These are phyloP conservation scores for Bombus soroeensis DNA, from an alignment of 1,140 invertebrate species.

Conservation along the genomic window DNA sequence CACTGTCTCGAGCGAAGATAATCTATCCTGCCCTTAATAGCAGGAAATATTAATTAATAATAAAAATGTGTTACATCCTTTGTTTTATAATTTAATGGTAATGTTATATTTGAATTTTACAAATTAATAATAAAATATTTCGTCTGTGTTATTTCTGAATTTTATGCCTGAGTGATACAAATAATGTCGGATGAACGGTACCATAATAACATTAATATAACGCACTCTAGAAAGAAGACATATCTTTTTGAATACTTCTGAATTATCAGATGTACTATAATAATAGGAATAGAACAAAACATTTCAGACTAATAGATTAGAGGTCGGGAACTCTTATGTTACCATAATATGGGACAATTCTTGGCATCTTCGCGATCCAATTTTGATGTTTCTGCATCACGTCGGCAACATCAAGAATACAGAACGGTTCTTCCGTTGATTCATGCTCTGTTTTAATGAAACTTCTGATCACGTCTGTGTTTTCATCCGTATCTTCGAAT, in stretches of 20 bases:
- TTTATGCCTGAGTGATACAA: not conserved
- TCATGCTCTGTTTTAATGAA: conserved; percentile 77
- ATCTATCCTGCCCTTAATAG: not conserved
- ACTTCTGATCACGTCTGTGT: conserved; percentile 72
- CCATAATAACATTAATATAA: not conserved
- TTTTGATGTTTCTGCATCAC: conserved; percentile 85
- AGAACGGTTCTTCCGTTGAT: conserved; percentile 86
- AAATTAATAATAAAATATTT: not conserved
- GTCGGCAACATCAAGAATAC: conserved; percentile 86
- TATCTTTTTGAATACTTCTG: not conserved
- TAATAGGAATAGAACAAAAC: not conserved
- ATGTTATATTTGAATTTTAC: not conserved
- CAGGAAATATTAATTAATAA: not conserved
- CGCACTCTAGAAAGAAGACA: not conserved
- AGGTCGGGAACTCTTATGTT: not conserved
- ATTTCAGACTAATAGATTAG: not conserved
- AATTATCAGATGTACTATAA: not conserved
- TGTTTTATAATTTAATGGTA: too few relatives aligned
- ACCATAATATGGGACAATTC: conserved; percentile 87
- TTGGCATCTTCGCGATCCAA: conserved; percentile 86
- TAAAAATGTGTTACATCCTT: not conserved
- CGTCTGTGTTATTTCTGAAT: not conserved
- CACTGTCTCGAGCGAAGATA: too few relatives aligned
- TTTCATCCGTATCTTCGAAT: conserved; percentile 71
- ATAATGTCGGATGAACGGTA: too few relatives aligned